phyloP scores from a whole-genome alignment of 2,888 invertebrate genomes.

The Leptarthrus brevirostris region DNA sequence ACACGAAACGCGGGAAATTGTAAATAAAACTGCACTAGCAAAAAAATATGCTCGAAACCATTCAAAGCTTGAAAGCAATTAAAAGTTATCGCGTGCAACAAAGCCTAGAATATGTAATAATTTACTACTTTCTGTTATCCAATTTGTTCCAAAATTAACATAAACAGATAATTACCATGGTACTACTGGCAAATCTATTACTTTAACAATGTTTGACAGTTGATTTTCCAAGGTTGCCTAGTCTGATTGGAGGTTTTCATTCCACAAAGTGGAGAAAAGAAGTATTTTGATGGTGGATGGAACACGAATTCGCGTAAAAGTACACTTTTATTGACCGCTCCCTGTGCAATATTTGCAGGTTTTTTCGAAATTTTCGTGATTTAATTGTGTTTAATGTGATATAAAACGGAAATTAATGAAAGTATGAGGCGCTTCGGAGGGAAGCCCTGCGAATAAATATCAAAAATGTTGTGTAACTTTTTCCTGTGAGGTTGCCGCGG shows the following conservation, averaged over 20 bases:
- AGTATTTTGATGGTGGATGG: constrained; percentile 51
- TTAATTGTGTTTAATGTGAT: constrained; percentile 13
- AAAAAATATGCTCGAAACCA: no score
- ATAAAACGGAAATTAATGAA: background rate
- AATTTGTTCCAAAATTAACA: no score
- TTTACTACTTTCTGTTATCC: no score
- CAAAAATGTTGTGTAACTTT: constrained; percentile 81
- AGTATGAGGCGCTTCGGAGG: background rate
- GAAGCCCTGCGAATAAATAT: background rate
- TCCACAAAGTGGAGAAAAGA: constrained; percentile 43
- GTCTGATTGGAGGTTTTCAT: constrained; percentile 26
- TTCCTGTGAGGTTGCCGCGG: constrained; percentile 22
- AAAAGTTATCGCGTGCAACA: no score
- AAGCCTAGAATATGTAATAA: no score
- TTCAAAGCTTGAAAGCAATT: no score
- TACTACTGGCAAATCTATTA: no score
- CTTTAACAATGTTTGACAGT: constrained; percentile 1
- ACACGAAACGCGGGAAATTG: no score
- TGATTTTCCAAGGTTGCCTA: background rate
- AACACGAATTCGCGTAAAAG: constrained; percentile 46
- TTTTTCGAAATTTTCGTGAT: background rate
- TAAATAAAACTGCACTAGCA: no score
- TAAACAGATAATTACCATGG: no score
- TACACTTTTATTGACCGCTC: constrained; percentile 51
- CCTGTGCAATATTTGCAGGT: constrained; percentile 17